Percentiles rank a stretch among this genome's conserved stretches.
These are phyloP conservation scores for Holothuria leucospilota DNA, from an alignment of 53 echinoderm and acorn worm species.

Conservation along the genomic window DNA sequence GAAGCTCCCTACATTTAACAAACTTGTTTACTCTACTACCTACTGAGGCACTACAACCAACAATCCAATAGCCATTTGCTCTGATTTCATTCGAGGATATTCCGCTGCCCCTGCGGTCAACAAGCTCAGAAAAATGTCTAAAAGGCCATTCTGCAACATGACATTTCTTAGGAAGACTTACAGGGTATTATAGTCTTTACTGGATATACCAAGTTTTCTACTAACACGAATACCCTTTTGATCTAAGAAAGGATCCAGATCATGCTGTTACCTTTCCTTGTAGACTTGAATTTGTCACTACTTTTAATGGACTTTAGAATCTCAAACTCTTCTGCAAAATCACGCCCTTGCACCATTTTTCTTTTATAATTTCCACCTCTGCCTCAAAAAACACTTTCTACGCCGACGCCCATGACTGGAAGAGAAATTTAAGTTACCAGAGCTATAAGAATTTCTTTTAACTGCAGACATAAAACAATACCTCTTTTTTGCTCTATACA, in stretches of 20 bases:
- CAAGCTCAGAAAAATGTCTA: slow-evolving; percentile 4
- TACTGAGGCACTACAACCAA: not conserved
- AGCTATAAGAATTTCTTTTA: not conserved
- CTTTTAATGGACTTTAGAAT: not conserved
- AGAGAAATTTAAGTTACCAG: too few species aligned
- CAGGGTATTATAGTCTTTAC: slow-evolving; percentile 24
- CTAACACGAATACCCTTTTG: slow-evolving; percentile 3
- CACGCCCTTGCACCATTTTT: not conserved
- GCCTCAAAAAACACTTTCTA: not conserved
- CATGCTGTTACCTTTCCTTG: not conserved
- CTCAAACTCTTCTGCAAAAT: not conserved
- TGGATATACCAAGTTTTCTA: not conserved
- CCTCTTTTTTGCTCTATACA: not conserved
- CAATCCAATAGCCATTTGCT: too few species aligned
- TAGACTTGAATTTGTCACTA: not conserved
- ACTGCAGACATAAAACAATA: not conserved
- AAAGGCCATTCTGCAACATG: slow-evolving; percentile 15
- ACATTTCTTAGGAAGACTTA: too few species aligned
- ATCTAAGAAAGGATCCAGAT: slow-evolving; percentile 6
- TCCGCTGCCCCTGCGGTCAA: slow-evolving; percentile 16
- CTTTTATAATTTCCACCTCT: not conserved
- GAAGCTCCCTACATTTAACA: slow-evolving; percentile 7
- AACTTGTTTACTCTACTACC: not conserved
- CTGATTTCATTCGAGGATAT: too few species aligned
- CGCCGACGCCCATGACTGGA: not conserved